phyloP scores from a whole-genome alignment of 1,140 invertebrate genomes.

The Anadara kagoshimensis region DNA sequence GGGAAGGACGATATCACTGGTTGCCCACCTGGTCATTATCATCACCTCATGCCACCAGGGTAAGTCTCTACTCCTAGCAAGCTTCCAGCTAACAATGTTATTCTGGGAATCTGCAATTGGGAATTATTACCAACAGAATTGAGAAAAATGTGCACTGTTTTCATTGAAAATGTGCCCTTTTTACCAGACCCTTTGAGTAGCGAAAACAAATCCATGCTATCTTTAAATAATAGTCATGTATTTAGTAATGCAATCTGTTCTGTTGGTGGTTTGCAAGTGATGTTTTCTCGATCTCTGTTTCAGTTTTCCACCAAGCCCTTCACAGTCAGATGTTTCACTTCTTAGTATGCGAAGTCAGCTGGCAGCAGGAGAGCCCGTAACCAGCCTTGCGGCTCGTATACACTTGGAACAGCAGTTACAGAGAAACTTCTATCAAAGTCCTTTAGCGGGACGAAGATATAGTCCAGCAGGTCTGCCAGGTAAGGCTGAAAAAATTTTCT shows the following conservation, averaged over 20 bases:
- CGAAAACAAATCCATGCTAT: too few relatives aligned
- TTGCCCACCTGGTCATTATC: constrained; percentile 19
- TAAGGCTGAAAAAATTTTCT: constrained; percentile 9
- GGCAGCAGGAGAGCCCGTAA: constrained; percentile 54
- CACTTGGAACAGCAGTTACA: constrained; percentile 68
- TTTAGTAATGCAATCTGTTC: too few relatives aligned
- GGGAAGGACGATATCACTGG: neutral
- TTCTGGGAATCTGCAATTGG: too few relatives aligned
- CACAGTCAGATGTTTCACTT: constrained; percentile 71
- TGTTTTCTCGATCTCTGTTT: neutral
- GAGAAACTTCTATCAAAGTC: constrained; percentile 52
- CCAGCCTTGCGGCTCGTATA: constrained; percentile 64
- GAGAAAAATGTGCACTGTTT: too few relatives aligned
- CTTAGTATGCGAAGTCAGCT: constrained; percentile 71
- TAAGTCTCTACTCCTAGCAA: constrained; percentile 5
- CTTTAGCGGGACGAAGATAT: constrained; percentile 47
- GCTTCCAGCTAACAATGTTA: constrained; percentile 23
- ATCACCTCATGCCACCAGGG: constrained; percentile 1
- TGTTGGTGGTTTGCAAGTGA: too few relatives aligned
- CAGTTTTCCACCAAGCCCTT: constrained; percentile 66
- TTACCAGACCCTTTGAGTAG: too few relatives aligned
- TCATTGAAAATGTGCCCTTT: too few relatives aligned
- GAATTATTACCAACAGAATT: too few relatives aligned
- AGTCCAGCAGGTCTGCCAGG: constrained; percentile 59
- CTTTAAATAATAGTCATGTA: too few relatives aligned